Percentiles rank a stretch among this genome's conserved stretches.
phyloP scores from a whole-genome alignment of 2,113 vertebrate genomes.

The Gambusia affinis region DNA sequence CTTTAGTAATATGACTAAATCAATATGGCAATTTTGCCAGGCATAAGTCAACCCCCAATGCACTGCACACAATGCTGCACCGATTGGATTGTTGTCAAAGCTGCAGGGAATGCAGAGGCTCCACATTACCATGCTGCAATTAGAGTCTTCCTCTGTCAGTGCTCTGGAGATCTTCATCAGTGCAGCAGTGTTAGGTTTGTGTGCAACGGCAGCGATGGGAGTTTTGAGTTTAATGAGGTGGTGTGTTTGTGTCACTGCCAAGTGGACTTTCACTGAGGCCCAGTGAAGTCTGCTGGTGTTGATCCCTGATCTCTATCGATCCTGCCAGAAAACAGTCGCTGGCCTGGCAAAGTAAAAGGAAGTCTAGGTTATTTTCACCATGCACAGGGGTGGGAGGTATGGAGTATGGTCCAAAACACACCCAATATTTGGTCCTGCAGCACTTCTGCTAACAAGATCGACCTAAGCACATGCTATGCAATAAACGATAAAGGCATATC shows the following conservation, averaged over 20 bases:
- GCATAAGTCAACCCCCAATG: conserved; percentile 46
- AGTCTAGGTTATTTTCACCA: conserved; percentile 19
- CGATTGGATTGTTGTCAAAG: conserved; percentile 55
- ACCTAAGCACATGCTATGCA: no score
- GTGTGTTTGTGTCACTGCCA: conserved; percentile 67
- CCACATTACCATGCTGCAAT: conserved; percentile 65
- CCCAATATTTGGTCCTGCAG: no score
- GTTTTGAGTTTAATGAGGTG: conserved; percentile 71
- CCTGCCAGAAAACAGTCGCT: conserved; percentile 44
- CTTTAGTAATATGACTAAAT: conserved; percentile 55
- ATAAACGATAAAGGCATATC: no score
- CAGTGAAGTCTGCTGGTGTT: conserved; percentile 41
- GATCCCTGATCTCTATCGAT: conserved; percentile 56
- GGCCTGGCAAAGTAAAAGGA: conserved; percentile 10
- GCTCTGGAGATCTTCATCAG: conserved; percentile 67
- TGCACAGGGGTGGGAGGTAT: background rate
- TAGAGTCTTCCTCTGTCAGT: conserved; percentile 59
- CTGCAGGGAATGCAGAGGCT: conserved; percentile 55
- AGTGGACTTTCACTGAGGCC: conserved; percentile 60
- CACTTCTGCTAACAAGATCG: no score
- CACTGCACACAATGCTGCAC: conserved; percentile 41
- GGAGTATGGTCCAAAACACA: no score
- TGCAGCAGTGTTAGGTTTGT: conserved; percentile 34
- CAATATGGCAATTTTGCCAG: conserved; percentile 45
- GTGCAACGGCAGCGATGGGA: conserved; percentile 54